These are phyloP conservation scores for Blera fallax DNA, from an alignment of 2,888 invertebrate species.

Conservation along the genomic window DNA sequence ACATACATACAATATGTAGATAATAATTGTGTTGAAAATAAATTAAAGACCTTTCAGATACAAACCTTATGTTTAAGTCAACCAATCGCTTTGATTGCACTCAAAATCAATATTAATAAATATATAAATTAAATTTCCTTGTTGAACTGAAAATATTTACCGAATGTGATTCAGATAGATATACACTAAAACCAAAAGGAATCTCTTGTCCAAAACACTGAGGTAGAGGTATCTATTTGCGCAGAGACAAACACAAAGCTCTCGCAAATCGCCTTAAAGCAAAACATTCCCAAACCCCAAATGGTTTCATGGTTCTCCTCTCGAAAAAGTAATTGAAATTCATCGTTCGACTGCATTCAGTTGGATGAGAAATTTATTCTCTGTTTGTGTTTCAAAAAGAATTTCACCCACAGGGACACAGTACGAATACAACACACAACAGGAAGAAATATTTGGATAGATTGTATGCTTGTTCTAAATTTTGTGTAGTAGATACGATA, in stretches of 20 bases:
- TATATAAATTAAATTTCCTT: conserved; percentile 36
- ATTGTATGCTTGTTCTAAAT: background rate
- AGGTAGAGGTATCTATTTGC: background rate
- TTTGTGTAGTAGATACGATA: background rate
- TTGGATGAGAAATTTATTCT: conserved; percentile 29
- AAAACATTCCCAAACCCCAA: conserved; percentile 23
- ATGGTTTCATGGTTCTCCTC: conserved; percentile 10
- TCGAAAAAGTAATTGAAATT: conserved; percentile 45
- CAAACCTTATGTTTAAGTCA: background rate
- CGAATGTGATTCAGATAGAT: conserved; percentile 22
- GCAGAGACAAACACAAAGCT: background rate
- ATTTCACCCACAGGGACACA: background rate
- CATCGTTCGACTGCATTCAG: conserved; percentile 41
- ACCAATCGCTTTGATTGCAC: background rate
- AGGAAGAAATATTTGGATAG: background rate
- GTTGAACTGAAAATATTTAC: conserved; percentile 37
- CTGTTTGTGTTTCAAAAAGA: conserved; percentile 4
- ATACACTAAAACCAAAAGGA: conserved; percentile 11
- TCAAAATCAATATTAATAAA: conserved; percentile 38
- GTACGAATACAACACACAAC: no score
- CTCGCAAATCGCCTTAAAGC: conserved; percentile 21
- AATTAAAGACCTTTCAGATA: background rate
- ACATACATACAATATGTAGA: background rate
- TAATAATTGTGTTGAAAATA: background rate
- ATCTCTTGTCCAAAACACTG: conserved; percentile 1